Percentiles rank a stretch among this genome's conserved stretches.
These are phyloP conservation scores for Allygus modestus DNA, from an alignment of 2,888 invertebrate species.

Conservation along the genomic window DNA sequence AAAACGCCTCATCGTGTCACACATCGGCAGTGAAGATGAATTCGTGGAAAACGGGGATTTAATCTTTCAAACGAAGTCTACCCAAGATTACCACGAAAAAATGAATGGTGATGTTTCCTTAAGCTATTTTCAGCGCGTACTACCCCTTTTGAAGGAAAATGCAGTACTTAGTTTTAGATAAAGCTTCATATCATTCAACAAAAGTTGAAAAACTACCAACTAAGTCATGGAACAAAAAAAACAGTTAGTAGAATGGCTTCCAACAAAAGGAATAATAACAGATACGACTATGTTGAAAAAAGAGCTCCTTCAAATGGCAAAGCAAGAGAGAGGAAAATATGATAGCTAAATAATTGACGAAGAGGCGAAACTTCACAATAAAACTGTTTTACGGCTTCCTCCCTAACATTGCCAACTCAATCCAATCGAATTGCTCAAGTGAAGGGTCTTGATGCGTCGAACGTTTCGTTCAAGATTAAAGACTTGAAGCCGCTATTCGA, in stretches of 20 bases:
- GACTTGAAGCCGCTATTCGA: too few relatives aligned
- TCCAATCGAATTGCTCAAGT: conserved; percentile 21
- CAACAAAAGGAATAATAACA: background rate
- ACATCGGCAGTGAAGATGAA: conserved; percentile 1
- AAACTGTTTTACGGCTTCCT: conserved; percentile 1
- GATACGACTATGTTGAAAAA: background rate
- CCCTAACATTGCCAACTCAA: conserved; percentile 22
- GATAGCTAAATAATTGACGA: background rate
- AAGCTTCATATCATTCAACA: conserved; percentile 19
- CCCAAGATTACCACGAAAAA: background rate
- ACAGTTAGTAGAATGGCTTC: conserved; percentile 21
- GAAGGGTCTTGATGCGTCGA: background rate
- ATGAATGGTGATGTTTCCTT: conserved; percentile 7
- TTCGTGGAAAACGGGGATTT: conserved; percentile 9
- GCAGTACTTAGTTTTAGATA: background rate
- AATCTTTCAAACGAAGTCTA: background rate
- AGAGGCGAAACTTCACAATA: background rate
- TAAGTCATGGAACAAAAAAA: conserved; percentile 18
- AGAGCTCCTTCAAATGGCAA: conserved; percentile 14
- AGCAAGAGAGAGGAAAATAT: background rate
- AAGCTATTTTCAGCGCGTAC: conserved; percentile 9
- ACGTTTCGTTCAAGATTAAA: too few relatives aligned
- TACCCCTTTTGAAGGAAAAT: background rate
- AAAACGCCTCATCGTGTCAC: background rate
- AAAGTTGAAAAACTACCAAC: conserved; percentile 29